phyloP scores from a whole-genome alignment of 2,113 vertebrate genomes.

The Solenodon paradoxus region DNA sequence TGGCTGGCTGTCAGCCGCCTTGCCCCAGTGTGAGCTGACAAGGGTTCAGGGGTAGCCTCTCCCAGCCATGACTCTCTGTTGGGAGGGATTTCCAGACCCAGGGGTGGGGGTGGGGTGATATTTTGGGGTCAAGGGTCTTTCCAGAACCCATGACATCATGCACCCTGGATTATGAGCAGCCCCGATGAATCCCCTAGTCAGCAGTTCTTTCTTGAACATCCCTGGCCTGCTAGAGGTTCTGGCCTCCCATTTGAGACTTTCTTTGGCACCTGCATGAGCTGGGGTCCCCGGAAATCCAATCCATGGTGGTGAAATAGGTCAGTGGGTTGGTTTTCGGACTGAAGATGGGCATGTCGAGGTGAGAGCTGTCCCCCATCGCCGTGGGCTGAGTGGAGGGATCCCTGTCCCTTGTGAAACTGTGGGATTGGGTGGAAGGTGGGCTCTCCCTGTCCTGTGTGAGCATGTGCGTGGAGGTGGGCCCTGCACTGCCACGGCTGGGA shows the following conservation, averaged over 20 bases:
- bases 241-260: not conserved
- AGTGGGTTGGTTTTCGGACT: not conserved
- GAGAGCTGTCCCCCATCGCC: not conserved
- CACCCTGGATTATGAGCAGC: not conserved
- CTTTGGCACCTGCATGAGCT: not conserved
- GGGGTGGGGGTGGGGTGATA: conserved; percentile 40
- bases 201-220: not conserved
- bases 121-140: conserved; percentile 64
- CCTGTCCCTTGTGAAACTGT: not conserved
- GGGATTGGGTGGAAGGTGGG: not conserved
- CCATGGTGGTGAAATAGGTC: not conserved
- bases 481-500: too few species aligned
- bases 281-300: not conserved
- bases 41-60: conserved; percentile 35
- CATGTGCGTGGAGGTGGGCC: too few species aligned
- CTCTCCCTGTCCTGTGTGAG: not conserved
- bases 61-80: not conserved
- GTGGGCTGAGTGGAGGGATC: not conserved
- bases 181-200: not conserved
- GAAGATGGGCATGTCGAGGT: not conserved
- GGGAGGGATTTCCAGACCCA: conserved; percentile 56
- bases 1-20: conserved; percentile 41
- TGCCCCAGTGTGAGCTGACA: not conserved
- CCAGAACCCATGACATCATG: not conserved
- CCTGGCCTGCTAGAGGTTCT: not conserved